phyloP scores from a whole-genome alignment of 1,140 invertebrate species.

The Coptotermes formosanus region DNA sequence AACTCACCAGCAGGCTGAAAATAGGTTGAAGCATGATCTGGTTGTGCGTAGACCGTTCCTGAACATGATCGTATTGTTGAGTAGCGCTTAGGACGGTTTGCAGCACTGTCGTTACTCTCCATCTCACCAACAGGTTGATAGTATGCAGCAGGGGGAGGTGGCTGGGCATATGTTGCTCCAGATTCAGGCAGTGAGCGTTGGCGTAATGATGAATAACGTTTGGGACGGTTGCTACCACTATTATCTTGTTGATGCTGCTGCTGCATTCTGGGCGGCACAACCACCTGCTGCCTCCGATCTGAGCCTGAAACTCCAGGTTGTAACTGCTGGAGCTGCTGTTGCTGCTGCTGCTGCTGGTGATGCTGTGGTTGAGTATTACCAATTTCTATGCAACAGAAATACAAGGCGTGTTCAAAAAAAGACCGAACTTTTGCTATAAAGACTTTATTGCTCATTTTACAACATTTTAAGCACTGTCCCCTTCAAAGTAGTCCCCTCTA shows the following conservation, averaged over 20 bases:
- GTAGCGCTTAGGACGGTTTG: conserved; percentile 16
- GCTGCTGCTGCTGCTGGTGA: not conserved
- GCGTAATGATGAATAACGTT: conserved; percentile 72
- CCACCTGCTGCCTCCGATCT: not conserved
- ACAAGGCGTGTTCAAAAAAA: too few relatives aligned
- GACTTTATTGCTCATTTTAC: too few relatives aligned
- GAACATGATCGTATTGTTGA: conserved; percentile 6
- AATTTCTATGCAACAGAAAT: not conserved
- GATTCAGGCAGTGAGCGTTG: conserved; percentile 59
- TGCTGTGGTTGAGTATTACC: not conserved
- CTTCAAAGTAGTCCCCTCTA: too few relatives aligned
- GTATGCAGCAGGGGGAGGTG: conserved; percentile 43
- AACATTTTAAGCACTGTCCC: too few relatives aligned
- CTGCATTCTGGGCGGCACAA: conserved; percentile 40
- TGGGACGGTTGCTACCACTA: conserved; percentile 57
- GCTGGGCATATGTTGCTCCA: conserved; percentile 44
- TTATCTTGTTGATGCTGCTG: not conserved
- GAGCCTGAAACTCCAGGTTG: not conserved
- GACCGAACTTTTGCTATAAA: too few relatives aligned
- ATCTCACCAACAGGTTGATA: conserved; percentile 24
- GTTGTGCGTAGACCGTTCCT: not conserved
- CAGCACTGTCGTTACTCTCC: not conserved
- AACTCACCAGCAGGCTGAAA: not conserved
- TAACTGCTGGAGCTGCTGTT: not conserved
- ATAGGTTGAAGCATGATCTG: not conserved